Evolutionary conservation across 2,797 vertebrate species (phyloP).

Genomic region (Botia almorhae): DNA sequence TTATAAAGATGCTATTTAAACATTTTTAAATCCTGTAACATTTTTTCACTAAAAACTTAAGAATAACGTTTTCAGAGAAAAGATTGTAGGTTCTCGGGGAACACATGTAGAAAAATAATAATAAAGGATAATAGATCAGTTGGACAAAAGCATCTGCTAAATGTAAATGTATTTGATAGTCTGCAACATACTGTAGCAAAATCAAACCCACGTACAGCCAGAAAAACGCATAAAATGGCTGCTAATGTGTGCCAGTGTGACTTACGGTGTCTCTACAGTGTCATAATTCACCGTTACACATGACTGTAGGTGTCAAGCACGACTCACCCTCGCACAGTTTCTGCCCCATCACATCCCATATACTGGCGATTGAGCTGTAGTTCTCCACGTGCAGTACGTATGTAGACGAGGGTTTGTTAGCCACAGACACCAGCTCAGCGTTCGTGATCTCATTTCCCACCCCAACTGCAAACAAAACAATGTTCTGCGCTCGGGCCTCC

Average conservation of each 20-base stretch:
- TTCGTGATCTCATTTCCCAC: constrained; percentile 71
- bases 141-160: too few relatives aligned
- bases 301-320: background rate
- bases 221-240: constrained; percentile 19
- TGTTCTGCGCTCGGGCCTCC: constrained; percentile 68
- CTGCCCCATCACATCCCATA: constrained; percentile 72
- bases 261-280: background rate
- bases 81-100: too few relatives aligned
- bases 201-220: background rate
- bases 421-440: constrained; percentile 70
- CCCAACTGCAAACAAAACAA: constrained; percentile 72
- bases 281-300: background rate
- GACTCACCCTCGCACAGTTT: constrained; percentile 73
- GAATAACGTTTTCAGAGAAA: too few relatives aligned
- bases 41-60: too few relatives aligned
- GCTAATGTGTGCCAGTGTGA: constrained; percentile 10
- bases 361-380: constrained; percentile 70
- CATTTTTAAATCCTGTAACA: too few relatives aligned
- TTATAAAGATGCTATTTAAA: too few relatives aligned
- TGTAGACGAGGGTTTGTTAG: constrained; percentile 68
- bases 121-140: too few relatives aligned
- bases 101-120: too few relatives aligned
- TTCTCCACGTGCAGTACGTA: constrained; percentile 74
- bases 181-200: background rate
- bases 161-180: too few relatives aligned